phyloP scores from a whole-genome alignment of 2,888 invertebrate species.

The Coleophora flavipennella region DNA sequence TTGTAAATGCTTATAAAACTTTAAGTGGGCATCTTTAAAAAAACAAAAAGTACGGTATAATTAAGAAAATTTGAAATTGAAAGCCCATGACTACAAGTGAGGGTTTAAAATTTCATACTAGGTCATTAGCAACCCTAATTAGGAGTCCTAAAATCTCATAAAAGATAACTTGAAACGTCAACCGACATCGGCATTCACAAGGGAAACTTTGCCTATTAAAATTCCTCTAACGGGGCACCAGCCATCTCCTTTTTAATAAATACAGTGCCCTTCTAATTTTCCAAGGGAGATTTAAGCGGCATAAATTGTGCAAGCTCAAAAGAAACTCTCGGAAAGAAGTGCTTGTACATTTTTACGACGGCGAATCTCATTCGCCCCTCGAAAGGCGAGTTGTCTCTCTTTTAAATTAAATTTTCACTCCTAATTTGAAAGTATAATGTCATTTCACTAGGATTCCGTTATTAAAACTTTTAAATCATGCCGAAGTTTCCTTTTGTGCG shows the following conservation, averaged over 20 bases:
- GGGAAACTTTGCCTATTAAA: constrained; percentile 66
- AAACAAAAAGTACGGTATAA: no score
- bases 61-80: no score
- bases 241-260: constrained; percentile 66
- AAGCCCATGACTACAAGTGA: constrained; percentile 19
- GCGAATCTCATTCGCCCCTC: constrained; percentile 64
- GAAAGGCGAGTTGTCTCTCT: constrained; percentile 66
- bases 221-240: constrained; percentile 67
- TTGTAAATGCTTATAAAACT: no score
- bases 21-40: no score
- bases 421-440: constrained; percentile 75
- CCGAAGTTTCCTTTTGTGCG: constrained; percentile 54
- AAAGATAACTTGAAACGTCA: constrained; percentile 63
- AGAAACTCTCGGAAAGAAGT: constrained; percentile 68
- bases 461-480: constrained; percentile 75
- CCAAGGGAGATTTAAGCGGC: constrained; percentile 64
- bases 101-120: constrained; percentile 52
- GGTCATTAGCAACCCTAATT: constrained; percentile 59
- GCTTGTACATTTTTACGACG: constrained; percentile 69
- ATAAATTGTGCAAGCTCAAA: constrained; percentile 68
- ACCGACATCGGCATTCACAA: constrained; percentile 63
- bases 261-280: constrained; percentile 66
- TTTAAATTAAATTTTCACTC: constrained; percentile 75
- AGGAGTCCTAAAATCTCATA: constrained; percentile 59
- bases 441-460: constrained; percentile 72